Base-by-base conservation (phyloP, 2,113 vertebrate genomes). In the Xiphophorus couchianus region DNA sequence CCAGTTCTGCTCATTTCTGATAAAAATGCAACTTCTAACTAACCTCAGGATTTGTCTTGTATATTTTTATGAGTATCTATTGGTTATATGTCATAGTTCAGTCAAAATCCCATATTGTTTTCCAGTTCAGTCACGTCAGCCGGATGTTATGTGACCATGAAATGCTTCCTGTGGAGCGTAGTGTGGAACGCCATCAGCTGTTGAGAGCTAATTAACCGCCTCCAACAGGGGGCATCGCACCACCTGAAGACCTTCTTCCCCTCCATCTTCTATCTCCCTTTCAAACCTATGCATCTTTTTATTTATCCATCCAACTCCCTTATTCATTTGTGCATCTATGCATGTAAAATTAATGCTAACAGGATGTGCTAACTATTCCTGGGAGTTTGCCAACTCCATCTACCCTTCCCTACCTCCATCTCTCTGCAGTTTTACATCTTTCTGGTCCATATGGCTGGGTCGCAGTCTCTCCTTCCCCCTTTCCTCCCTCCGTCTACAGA, bases 401-500 rank as follows among this genome's bases (percentile, higher is more conserved):
- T 65, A 7, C 58, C 62, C 70, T 39, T 63, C 71, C 37, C 42
- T 42, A 64, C 66, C 77, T 69, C 69, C 2, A 0, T 73, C 71
- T 66, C 37, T 31, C 62, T 14, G 0, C 0, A 2, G 29, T 69
- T 84, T 74, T 65, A 76, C 30, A 31, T 74, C 66, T 71, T 69
- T 69, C 51, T 85, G 33, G 1, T 73, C 83, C 84, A 85, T 81
- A 86, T 81, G 86, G 78, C 66, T 10, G n/a, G 73, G 77, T 81
- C 85, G 1, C 68, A 65, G 31, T 33, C 60, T 10, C 51, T 28
- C 63, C 54, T 35, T 58, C 66, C 66, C 7, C 60, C 66, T 64
- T 62, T 51, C 71, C 77, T 74, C 66, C 61, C 69, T 71, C 64
- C 13, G 5, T 62, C 79, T 82, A 66, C 63, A 65, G 78, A 69